Conservation (phyloP, 2,888 invertebrate genomes). For the Cataglyphis livida region DNA sequence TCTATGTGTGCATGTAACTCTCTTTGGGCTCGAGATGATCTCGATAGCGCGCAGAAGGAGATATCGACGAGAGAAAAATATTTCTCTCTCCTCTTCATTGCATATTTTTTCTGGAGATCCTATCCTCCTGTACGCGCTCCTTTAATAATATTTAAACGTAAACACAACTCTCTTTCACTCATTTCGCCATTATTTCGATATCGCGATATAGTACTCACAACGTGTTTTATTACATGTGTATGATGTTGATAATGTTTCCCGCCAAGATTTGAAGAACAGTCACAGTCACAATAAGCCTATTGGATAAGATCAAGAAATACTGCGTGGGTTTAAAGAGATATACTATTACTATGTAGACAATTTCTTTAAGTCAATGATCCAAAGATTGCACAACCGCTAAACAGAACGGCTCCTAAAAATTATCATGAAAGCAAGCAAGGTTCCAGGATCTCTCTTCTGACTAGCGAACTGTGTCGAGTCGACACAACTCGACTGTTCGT, state of each 20-base stretch:
- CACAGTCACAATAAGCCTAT: background rate
- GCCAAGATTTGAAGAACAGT: background rate
- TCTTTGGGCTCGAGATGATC: background rate
- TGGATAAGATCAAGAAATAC: background rate
- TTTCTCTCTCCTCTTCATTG: background rate
- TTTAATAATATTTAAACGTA: conserved; percentile 16
- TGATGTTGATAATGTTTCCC: conserved; percentile 7
- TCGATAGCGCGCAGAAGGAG: background rate
- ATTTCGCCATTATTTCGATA: background rate
- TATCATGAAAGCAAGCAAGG: conserved; percentile 65
- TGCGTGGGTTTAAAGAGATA: conserved; percentile 16
- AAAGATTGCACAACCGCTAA: conserved; percentile 70
- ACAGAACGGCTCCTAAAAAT: conserved; percentile 68
- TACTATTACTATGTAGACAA: conserved; percentile 18
- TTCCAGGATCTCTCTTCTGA: conserved; percentile 48
- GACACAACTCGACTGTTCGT: conserved; percentile 33
- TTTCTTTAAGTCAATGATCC: conserved; percentile 75
- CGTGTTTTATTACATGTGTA: background rate
- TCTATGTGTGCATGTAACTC: background rate
- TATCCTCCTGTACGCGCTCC: background rate
- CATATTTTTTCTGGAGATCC: conserved; percentile 2
- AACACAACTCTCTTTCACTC: background rate
- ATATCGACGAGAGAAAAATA: background rate
- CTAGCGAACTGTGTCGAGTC: conserved; percentile 52
- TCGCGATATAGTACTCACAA: background rate